A percentile compares a stretch with the other conserved stretches of the same genome.
Conservation (phyloP, 2,113 vertebrate genomes). For the Sminthopsis crassicaudata region DNA sequence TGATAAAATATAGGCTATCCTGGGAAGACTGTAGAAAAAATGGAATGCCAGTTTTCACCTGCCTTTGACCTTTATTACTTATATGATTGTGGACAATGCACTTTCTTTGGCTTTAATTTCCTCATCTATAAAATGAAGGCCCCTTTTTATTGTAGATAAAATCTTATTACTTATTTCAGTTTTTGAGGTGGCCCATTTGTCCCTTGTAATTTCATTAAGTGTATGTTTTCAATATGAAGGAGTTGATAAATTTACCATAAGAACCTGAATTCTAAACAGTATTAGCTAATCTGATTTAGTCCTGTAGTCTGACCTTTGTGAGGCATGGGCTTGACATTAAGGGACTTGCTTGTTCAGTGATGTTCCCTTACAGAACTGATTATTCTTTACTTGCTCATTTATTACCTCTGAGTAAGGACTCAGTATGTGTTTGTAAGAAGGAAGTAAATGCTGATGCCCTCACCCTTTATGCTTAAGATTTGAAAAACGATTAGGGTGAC, state of each 20-base stretch:
- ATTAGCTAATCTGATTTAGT: too few species aligned
- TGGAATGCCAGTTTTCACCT: background rate
- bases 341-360: background rate
- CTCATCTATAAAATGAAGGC: background rate
- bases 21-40: background rate
- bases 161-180: background rate
- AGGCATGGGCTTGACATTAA: background rate
- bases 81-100: background rate
- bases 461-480: constrained; percentile 94
- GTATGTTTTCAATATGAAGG: background rate
- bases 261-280: too few species aligned
- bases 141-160: background rate
- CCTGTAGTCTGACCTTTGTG: too few species aligned
- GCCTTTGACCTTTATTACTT: background rate
- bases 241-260: background rate
- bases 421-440: background rate
- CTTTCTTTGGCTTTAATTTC: background rate
- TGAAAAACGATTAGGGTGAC: constrained; percentile 91
- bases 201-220: background rate
- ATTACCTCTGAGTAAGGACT: background rate
- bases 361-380: background rate
- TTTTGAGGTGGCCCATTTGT: background rate
- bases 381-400: background rate
- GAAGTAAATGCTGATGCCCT: constrained; percentile 54
- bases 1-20: too few species aligned